Conservation (phyloP, 2,113 vertebrate genomes). For the Psophia crepitans region DNA sequence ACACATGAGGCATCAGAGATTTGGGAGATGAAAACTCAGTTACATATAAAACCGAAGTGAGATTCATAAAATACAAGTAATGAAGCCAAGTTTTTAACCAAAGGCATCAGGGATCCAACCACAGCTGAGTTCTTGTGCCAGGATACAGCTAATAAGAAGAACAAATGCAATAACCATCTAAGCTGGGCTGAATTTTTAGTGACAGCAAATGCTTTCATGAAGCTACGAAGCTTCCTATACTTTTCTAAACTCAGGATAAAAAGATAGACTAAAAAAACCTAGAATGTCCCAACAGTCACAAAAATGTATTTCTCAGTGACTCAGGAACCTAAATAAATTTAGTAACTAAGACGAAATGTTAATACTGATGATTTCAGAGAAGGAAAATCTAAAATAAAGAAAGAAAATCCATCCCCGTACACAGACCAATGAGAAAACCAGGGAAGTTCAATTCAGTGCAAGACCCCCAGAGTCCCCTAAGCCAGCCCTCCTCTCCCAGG, state of each 20-base stretch:
- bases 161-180: neutral
- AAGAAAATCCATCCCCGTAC: neutral
- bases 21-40: neutral
- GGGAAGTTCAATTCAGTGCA: neutral
- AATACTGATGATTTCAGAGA: neutral
- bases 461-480: neutral
- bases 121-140: neutral
- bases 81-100: constrained; percentile 24
- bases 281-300: neutral
- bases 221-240: neutral
- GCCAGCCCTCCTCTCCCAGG: neutral
- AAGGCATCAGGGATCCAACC: constrained; percentile 10
- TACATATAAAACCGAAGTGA: neutral
- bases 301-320: neutral
- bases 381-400: neutral
- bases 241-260: neutral
- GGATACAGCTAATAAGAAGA: neutral
- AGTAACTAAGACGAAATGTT: neutral
- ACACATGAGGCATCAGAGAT: neutral
- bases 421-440: neutral
- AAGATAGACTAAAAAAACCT: neutral
- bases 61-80: neutral
- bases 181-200: neutral
- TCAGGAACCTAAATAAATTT: neutral
- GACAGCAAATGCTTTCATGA: neutral